phyloP scores from a whole-genome alignment of 2,113 vertebrate genomes.

The Galeopterus variegatus region DNA sequence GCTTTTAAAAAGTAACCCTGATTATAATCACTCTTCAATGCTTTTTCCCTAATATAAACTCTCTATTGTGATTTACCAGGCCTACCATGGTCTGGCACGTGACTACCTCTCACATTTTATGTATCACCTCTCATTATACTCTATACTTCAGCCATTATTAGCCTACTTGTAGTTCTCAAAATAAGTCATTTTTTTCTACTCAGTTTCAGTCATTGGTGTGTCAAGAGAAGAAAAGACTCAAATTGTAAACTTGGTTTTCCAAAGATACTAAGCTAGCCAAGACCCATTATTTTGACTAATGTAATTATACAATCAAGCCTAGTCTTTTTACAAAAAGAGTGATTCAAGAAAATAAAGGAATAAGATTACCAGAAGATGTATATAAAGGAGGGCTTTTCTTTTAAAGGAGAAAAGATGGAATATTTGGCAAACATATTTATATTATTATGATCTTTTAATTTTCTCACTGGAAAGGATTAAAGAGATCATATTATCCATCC shows the following conservation, averaged over 20 bases:
- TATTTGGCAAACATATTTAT: neutral
- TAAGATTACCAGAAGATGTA: neutral
- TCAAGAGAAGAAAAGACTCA: neutral
- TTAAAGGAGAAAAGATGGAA: neutral
- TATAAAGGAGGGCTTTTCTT: neutral
- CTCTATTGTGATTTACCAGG: neutral
- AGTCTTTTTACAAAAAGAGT: constrained; percentile 10
- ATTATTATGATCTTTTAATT: neutral
- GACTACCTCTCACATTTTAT: neutral
- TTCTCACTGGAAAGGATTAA: constrained; percentile 26
- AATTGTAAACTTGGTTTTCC: constrained; percentile 20
- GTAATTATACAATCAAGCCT: neutral
- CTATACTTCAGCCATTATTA: neutral
- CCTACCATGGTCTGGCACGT: neutral
- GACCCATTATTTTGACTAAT: neutral
- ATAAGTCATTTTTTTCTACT: neutral
- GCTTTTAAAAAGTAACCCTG: neutral
- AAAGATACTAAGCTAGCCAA: neutral
- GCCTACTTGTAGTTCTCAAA: neutral
- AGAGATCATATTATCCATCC: neutral
- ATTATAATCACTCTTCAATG: neutral
- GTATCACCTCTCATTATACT: neutral
- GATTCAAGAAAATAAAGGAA: neutral
- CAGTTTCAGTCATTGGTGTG: neutral
- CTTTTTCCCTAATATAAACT: neutral